Evolutionary conservation across 2,888 invertebrate genomes (phyloP).

Genomic region (Habrosyne pyritoides): DNA sequence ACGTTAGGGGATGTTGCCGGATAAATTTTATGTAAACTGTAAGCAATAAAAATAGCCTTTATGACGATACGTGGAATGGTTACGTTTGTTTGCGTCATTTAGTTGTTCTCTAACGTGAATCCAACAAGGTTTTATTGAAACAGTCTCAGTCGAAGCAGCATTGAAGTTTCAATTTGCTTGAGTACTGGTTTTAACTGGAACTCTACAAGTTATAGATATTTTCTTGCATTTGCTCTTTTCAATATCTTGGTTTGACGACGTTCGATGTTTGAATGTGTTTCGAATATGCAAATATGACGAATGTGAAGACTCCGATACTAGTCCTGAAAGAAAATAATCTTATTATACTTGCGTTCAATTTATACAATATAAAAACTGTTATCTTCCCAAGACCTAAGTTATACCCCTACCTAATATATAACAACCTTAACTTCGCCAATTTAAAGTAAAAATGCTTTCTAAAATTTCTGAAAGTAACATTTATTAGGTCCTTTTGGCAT

Average conservation of each 20-base stretch:
- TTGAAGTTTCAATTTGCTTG: slow-evolving; percentile 6
- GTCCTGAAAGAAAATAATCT: neutral
- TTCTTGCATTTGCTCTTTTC: neutral
- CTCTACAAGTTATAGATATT: neutral
- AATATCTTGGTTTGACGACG: neutral
- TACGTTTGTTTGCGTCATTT: slow-evolving; percentile 67
- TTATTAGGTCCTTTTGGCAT: neutral
- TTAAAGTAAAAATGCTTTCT: no score
- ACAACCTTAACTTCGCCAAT: no score
- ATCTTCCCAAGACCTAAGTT: neutral
- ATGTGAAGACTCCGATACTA: neutral
- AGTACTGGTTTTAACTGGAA: neutral
- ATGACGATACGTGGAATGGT: slow-evolving; percentile 80
- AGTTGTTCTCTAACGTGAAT: slow-evolving; percentile 50
- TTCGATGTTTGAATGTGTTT: neutral
- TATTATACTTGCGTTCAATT: no score
- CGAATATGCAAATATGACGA: neutral
- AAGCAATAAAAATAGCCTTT: slow-evolving; percentile 81
- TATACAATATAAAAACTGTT: no score
- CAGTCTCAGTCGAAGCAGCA: slow-evolving; percentile 22
- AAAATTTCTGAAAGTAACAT: neutral
- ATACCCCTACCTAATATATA: no score
- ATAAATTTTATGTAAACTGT: slow-evolving; percentile 80
- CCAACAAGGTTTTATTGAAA: slow-evolving; percentile 44
- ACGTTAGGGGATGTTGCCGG: slow-evolving; percentile 76